Evolutionary conservation across 2,888 invertebrate species (phyloP).

Genomic region (Asteroscopus sphinx): DNA sequence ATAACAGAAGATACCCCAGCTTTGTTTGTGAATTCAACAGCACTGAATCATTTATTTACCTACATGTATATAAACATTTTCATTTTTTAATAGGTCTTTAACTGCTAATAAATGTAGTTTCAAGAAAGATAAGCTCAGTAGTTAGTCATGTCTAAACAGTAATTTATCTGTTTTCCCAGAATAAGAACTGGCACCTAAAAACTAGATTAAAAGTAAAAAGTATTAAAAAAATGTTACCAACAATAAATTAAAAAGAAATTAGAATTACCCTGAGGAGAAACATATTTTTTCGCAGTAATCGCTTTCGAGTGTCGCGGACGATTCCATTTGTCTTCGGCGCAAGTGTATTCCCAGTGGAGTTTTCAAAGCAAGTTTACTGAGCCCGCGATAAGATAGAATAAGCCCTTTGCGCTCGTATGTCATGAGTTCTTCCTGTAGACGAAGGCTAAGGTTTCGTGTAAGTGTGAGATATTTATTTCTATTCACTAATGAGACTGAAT

Average conservation of each 20-base stretch:
- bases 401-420: constrained; percentile 81
- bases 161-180: constrained; percentile 23
- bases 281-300: constrained; percentile 73
- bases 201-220: constrained; percentile 22
- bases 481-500: constrained; percentile 31
- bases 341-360: constrained; percentile 80
- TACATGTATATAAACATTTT: not conserved
- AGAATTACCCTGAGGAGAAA: constrained; percentile 52
- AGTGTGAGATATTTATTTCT: constrained; percentile 56
- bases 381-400: constrained; percentile 81
- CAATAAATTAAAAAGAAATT: constrained; percentile 59
- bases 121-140: constrained; percentile 12
- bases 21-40: not conserved
- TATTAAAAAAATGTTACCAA: constrained; percentile 20
- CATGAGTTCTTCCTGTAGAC: constrained; percentile 72
- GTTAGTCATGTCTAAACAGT: constrained; percentile 14
- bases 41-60: not conserved
- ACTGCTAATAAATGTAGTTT: constrained; percentile 12
- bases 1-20: not conserved
- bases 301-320: constrained; percentile 68
- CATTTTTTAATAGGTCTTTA: too few species aligned
- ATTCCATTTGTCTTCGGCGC: constrained; percentile 80
- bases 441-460: constrained; percentile 56
- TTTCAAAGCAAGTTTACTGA: constrained; percentile 82
- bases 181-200: constrained; percentile 10